These are phyloP conservation scores for Anseranas semipalmata DNA, from an alignment of 2,113 vertebrate species.

Conservation along the genomic window DNA sequence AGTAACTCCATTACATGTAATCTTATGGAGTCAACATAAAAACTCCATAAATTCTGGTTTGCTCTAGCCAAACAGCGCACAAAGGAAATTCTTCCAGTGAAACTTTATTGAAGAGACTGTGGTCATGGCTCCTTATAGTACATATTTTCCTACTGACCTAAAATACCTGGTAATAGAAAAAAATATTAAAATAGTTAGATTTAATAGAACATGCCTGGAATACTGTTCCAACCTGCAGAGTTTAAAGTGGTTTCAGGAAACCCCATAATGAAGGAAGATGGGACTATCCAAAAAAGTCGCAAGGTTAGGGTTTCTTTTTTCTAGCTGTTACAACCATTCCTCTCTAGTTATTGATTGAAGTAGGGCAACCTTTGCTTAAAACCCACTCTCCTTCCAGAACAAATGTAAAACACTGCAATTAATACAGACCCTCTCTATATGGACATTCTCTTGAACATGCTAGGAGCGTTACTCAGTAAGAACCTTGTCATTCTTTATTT, in stretches of 20 bases:
- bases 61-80: neutral
- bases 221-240: neutral
- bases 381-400: neutral
- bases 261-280: neutral
- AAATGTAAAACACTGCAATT: neutral
- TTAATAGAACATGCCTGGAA: neutral
- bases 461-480: neutral
- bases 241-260: neutral
- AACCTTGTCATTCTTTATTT: neutral
- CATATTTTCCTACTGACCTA: neutral
- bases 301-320: neutral
- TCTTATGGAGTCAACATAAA: neutral
- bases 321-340: neutral
- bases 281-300: neutral
- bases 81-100: neutral
- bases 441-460: neutral
- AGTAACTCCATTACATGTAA: neutral
- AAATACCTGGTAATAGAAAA: neutral
- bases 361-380: neutral
- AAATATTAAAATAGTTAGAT: neutral
- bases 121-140: neutral
- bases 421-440: neutral
- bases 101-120: constrained; percentile 20
- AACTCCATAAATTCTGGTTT: neutral
- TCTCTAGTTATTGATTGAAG: neutral